Base-by-base conservation (phyloP, 2,888 invertebrate genomes). In the Diaperis boleti region DNA sequence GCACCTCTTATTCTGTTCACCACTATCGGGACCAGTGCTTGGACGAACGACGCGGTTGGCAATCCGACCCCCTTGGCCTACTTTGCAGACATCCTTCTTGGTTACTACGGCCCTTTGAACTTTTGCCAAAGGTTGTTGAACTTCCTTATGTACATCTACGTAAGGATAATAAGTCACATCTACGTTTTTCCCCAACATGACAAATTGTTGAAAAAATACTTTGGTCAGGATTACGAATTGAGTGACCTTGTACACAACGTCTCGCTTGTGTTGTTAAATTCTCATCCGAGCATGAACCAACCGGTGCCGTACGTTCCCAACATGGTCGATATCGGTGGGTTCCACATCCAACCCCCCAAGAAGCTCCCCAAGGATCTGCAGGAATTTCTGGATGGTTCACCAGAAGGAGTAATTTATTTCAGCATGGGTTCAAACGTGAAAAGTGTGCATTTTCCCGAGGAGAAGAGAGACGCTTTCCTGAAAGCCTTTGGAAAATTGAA, bases 391-490 rank as follows among this genome's bases (percentile, higher is more conserved):
- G 86, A 87, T 66, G 76, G 79, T 6, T 81, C 86, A 0, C 79
- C 77, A 0, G 79, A 77, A 47, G 87, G 87, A 0, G 85, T 83
- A 0, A 79, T 87, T 0, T 85, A 85, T 61, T 83, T 87, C 67
- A 87, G 85, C 68, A 83, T 89, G 71, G 89, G 88, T 1, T 86
- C 88, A 0, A 85, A 86, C 64, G 81, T 87, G 0, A 81, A 83
- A 50, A 85, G 85, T 65, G 79, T 82, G n/a, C 83, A 87, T 68
- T 74, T 90, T 49, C 83, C 86, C 0, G 68, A 73, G 0, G 83
- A 85, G 1, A 85, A 83, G 66, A 79, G 82, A 13, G 74, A 82
- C 10, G 84, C 81, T 0, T 83, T 90, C 20, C 76, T 86, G 3
- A 85, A 85, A 55, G 84, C 84, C 1, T 86, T 90, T 56, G 79